Percentiles rank a stretch among this genome's conserved stretches.
Evolutionary conservation across 2,888 invertebrate species (phyloP).

Genomic region (Spodoptera exigua): DNA sequence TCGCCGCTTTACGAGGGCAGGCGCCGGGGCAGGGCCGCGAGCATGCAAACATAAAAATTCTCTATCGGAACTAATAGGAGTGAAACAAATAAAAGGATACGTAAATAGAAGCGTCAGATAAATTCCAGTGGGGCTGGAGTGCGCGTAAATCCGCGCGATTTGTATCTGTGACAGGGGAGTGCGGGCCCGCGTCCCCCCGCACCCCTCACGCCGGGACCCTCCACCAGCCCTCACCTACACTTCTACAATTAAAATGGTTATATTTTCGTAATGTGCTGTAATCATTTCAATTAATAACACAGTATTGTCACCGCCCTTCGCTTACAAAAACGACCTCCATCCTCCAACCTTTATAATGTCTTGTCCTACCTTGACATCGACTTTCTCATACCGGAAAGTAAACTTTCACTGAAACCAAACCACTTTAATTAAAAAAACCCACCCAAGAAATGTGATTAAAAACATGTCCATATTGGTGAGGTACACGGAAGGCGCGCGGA

Average conservation of each 20-base stretch:
- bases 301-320: not conserved
- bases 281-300: constrained; percentile 38
- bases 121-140: constrained; percentile 88
- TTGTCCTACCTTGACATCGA: not conserved
- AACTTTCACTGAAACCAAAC: not conserved
- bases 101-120: constrained; percentile 88
- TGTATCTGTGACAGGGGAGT: constrained; percentile 88
- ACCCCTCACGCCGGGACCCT: constrained; percentile 38
- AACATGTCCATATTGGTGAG: not conserved
- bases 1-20: constrained; percentile 87
- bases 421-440: not conserved
- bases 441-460: not conserved
- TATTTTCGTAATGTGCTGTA: constrained; percentile 51
- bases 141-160: constrained; percentile 89
- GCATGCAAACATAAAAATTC: constrained; percentile 89
- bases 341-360: not conserved
- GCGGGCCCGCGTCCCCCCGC: constrained; percentile 62
- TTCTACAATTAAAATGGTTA: constrained; percentile 79
- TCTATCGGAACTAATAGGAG: constrained; percentile 89
- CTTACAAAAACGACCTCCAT: not conserved
- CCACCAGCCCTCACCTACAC: constrained; percentile 57
- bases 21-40: constrained; percentile 73
- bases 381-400: too few species aligned
- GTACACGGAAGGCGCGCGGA: constrained; percentile 51
- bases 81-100: constrained; percentile 89